Conservation (phyloP, 2,797 vertebrate genomes). For the Salmo trutta region DNA sequence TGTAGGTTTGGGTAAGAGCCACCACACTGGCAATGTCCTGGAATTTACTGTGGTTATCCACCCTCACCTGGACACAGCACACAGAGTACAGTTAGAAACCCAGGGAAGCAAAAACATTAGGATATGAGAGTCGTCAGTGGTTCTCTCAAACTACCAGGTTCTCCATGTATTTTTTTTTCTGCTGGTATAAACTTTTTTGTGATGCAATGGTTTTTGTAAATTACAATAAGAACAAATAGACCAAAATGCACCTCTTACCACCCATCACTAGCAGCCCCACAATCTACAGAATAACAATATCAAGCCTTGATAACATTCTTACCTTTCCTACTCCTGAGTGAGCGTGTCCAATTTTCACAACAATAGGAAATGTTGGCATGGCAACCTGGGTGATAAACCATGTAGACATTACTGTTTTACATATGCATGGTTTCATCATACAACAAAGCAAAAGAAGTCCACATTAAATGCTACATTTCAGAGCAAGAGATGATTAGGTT, state of each 20-base stretch:
- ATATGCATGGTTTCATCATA: background rate
- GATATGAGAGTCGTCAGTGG: background rate
- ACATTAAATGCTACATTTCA: background rate
- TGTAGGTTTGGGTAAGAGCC: slow-evolving; percentile 96
- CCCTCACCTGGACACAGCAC: slow-evolving; percentile 84
- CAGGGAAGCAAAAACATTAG: background rate
- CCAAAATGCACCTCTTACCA: no score
- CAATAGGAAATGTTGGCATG: slow-evolving; percentile 94
- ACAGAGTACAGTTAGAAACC: background rate
- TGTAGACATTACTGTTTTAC: background rate
- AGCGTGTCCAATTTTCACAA: slow-evolving; percentile 98
- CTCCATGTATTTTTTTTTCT: background rate
- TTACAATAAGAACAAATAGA: no score
- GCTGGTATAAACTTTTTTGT: background rate
- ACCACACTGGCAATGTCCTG: slow-evolving; percentile 98
- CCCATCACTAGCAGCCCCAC: no score
- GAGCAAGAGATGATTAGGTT: slow-evolving; percentile 14
- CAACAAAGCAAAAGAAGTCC: background rate
- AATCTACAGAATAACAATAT: background rate
- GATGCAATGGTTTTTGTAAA: no score
- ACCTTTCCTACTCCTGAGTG: slow-evolving; percentile 98
- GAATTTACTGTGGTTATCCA: slow-evolving; percentile 97
- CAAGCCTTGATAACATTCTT: slow-evolving; percentile 32
- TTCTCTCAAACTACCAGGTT: background rate
- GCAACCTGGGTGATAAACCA: slow-evolving; percentile 79